These are phyloP conservation scores for Mus caroli DNA, from an alignment of 2,797 vertebrate genomes.

Conservation along the genomic window DNA sequence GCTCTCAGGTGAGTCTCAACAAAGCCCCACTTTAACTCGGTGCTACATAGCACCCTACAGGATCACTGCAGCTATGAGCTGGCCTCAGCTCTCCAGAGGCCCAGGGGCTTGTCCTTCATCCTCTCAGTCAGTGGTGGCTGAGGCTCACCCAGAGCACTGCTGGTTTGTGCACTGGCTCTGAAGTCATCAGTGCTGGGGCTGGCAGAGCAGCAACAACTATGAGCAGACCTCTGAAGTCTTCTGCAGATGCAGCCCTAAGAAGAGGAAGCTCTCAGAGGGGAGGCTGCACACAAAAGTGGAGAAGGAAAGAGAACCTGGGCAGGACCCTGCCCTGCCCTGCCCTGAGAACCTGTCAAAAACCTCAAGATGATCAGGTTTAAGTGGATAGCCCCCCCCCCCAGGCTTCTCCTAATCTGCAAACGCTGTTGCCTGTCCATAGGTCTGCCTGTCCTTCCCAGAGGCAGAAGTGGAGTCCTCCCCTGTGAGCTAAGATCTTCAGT, in stretches of 20 bases:
- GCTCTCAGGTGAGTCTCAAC: not conserved
- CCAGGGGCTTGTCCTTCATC: not conserved
- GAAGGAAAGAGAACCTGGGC: not conserved
- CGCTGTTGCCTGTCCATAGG: rapidly evolving
- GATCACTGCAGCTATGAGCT: not conserved
- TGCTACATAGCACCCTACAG: not conserved
- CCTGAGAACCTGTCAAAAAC: not conserved
- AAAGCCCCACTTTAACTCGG: not conserved
- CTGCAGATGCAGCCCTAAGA: not conserved
- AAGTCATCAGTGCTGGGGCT: not conserved
- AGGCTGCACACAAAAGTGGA: not conserved
- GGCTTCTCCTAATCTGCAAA: not conserved
- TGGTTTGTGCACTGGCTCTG: not conserved
- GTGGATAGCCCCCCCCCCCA: rapidly evolving
- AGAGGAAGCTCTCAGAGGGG: not conserved
- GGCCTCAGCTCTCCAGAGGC: not conserved
- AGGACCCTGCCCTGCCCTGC: rapidly evolving
- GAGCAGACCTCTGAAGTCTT: not conserved
- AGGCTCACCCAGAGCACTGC: not conserved
- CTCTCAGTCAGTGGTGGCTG: rapidly evolving
- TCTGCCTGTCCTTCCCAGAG: not conserved
- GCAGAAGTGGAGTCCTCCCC: not conserved
- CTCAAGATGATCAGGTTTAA: rapidly evolving
- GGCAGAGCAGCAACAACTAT: not conserved
- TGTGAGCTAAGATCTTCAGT: rapidly evolving